A percentile compares a stretch with the other conserved stretches of the same genome.
Conservation (phyloP, 2,113 vertebrate genomes). For the Caloenas nicobarica region DNA sequence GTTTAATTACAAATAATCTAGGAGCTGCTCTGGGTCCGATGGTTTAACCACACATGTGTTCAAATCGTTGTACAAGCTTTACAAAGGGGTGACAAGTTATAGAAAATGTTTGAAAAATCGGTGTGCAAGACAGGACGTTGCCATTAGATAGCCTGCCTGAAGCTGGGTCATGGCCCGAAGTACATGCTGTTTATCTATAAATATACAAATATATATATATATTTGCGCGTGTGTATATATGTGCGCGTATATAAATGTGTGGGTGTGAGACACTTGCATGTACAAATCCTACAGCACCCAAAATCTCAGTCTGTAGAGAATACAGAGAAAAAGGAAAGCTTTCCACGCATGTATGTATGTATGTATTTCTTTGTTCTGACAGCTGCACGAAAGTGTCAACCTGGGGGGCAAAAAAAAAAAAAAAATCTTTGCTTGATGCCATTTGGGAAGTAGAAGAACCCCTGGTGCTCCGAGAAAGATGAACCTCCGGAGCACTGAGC, state of each 20-base stretch:
- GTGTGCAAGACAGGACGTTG: neutral
- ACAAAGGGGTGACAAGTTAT: slow-evolving; percentile 15
- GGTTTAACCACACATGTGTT: slow-evolving; percentile 76
- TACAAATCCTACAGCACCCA: neutral
- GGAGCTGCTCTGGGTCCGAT: slow-evolving; percentile 68
- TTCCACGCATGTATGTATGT: neutral
- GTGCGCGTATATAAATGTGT: neutral
- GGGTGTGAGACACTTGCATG: neutral
- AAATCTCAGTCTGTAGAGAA: neutral
- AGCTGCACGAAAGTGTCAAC: neutral
- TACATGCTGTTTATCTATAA: neutral
- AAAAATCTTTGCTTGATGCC: neutral
- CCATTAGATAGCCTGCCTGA: neutral
- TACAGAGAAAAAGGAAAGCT: neutral
- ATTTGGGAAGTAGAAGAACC: neutral
- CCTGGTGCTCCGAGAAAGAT: neutral
- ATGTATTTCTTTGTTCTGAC: neutral
- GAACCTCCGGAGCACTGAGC: neutral
- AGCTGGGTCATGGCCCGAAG: neutral
- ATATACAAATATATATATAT: neutral
- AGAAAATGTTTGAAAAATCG: slow-evolving; percentile 30
- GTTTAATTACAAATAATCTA: slow-evolving; percentile 87
- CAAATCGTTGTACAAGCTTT: slow-evolving; percentile 52
- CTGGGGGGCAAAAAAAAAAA: neutral
- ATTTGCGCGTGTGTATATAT: rapidly evolving